phyloP scores from a whole-genome alignment of 2,888 invertebrate species.

The Holacanthella duospinosa region DNA sequence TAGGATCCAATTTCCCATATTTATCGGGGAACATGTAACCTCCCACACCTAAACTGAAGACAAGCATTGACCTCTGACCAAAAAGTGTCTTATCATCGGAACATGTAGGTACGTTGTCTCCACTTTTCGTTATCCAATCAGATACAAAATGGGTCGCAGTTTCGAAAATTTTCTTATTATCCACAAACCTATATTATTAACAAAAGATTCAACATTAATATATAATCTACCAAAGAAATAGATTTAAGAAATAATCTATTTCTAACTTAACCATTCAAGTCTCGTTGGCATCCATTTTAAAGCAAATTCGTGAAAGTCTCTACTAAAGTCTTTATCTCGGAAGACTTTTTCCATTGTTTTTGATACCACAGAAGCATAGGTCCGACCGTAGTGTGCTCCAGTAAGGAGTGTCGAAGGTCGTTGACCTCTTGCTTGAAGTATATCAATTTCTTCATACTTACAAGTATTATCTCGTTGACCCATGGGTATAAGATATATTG shows the following conservation, averaged over 20 bases:
- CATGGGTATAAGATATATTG: constrained; percentile 28
- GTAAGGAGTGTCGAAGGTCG: constrained; percentile 25
- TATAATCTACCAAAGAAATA: not conserved
- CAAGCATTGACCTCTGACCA: constrained; percentile 22
- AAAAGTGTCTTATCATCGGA: constrained; percentile 20
- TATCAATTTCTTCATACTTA: constrained; percentile 34
- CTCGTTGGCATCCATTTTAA: constrained; percentile 27
- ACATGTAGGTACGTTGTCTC: constrained; percentile 26
- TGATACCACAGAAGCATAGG: constrained; percentile 18
- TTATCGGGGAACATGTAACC: constrained; percentile 23
- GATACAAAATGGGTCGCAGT: constrained; percentile 25
- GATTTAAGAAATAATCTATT: not conserved
- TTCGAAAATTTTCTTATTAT: constrained; percentile 18
- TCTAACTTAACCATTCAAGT: constrained; percentile 26
- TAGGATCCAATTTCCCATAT: constrained; percentile 18
- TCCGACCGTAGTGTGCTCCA: constrained; percentile 25
- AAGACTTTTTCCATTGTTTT: constrained; percentile 22
- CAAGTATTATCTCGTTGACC: constrained; percentile 31
- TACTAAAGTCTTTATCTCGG: constrained; percentile 22
- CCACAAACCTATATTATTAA: constrained; percentile 29
- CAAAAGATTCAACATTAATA: not conserved
- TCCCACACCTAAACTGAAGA: constrained; percentile 24
- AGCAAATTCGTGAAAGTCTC: constrained; percentile 33
- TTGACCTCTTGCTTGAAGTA: constrained; percentile 28
- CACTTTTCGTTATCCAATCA: constrained; percentile 28